phyloP scores from a whole-genome alignment of 2,797 vertebrate species.

The Pseudomugil gertrudae region DNA sequence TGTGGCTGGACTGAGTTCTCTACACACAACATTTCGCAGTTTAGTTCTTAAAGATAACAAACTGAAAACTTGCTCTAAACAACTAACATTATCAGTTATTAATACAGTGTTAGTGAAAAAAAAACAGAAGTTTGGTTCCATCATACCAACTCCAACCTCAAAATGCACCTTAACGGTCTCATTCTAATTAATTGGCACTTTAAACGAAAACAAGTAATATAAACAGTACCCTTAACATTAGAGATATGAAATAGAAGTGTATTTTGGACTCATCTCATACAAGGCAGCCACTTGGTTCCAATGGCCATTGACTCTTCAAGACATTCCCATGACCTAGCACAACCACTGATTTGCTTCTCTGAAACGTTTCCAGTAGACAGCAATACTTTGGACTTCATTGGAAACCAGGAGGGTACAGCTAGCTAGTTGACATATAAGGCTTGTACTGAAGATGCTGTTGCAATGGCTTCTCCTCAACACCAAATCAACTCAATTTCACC shows the following conservation, averaged over 20 bases:
- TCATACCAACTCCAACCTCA: constrained; percentile 53
- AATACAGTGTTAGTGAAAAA: constrained; percentile 86
- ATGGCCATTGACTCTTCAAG: constrained; percentile 45
- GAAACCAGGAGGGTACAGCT: constrained; percentile 41
- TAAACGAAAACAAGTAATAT: constrained; percentile 76
- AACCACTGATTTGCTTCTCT: constrained; percentile 37
- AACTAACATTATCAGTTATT: constrained; percentile 88
- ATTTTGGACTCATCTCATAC: constrained; percentile 66
- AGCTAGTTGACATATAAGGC: constrained; percentile 64
- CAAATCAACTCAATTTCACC: constrained; percentile 46
- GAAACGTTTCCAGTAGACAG: constrained; percentile 36
- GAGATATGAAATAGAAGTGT: constrained; percentile 79
- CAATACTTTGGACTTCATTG: constrained; percentile 35
- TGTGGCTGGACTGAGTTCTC: constrained; percentile 86
- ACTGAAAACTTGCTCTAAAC: constrained; percentile 91
- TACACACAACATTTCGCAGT: constrained; percentile 87
- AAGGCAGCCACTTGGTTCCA: constrained; percentile 66
- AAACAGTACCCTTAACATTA: constrained; percentile 83
- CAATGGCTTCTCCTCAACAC: constrained; percentile 66
- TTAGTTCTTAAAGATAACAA: constrained; percentile 92
- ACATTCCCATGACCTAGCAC: constrained; percentile 47
- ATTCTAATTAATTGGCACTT: constrained; percentile 84
- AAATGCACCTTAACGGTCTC: constrained; percentile 82
- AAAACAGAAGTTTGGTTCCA: constrained; percentile 69
- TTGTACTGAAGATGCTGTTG: constrained; percentile 58